phyloP scores from a whole-genome alignment of 2,113 vertebrate genomes.

The Atrichornis clamosus region DNA sequence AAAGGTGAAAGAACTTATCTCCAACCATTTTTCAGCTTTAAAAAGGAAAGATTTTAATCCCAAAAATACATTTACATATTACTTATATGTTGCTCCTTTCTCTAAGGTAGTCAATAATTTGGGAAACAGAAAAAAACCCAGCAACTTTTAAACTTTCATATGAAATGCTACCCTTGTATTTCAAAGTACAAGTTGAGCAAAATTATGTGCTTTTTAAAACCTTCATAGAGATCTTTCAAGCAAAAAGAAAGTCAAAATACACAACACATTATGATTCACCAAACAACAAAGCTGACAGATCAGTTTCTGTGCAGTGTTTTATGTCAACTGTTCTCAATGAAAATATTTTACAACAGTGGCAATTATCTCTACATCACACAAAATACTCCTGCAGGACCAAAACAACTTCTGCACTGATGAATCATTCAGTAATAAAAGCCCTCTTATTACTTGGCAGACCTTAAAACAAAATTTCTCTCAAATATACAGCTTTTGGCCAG shows the following conservation, averaged over 20 bases:
- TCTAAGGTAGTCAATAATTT: background rate
- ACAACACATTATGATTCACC: conserved; percentile 43
- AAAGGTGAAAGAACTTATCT: background rate
- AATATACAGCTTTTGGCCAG: background rate
- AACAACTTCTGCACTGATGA: conserved; percentile 46
- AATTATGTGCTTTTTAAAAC: background rate
- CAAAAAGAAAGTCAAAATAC: conserved; percentile 16
- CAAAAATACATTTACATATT: background rate
- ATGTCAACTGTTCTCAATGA: conserved; percentile 51
- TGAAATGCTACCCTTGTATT: background rate
- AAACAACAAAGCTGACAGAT: conserved; percentile 48
- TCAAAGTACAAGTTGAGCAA: background rate
- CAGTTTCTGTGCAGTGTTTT: conserved; percentile 40
- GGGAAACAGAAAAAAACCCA: background rate
- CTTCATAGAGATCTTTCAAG: background rate
- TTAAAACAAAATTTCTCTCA: conserved; percentile 12
- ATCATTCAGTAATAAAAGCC: conserved; percentile 38
- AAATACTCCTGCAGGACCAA: conserved; percentile 26
- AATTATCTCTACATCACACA: conserved; percentile 31
- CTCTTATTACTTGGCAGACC: background rate
- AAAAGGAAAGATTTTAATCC: background rate
- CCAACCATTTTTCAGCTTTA: background rate
- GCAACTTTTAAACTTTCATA: background rate
- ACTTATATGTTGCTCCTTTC: background rate
- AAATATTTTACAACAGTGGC: conserved; percentile 38